phyloP scores from a whole-genome alignment of 2,888 invertebrate species.

The Cephus spinipes region DNA sequence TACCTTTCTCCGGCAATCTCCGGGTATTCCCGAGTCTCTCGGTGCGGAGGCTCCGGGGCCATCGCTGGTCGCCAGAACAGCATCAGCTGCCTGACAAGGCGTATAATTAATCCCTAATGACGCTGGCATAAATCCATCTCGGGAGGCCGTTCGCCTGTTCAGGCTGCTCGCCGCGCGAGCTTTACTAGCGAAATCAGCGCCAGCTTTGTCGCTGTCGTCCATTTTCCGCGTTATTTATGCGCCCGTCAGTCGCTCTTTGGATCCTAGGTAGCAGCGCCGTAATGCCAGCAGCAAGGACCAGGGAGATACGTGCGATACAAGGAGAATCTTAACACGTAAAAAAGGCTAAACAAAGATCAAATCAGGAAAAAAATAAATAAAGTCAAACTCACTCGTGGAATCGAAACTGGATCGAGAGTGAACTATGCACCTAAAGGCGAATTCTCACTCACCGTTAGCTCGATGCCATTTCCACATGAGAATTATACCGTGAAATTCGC shows the following conservation, averaged over 20 bases:
- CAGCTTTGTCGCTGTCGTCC: constrained; percentile 57
- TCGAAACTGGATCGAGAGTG: not conserved
- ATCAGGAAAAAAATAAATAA: not conserved
- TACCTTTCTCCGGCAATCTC: not conserved
- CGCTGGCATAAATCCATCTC: constrained; percentile 60
- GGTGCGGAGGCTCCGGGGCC: constrained; percentile 26
- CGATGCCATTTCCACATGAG: not conserved
- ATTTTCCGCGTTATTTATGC: constrained; percentile 55
- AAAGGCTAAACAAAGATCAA: not conserved
- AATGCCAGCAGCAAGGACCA: not conserved
- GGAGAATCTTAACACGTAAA: not conserved
- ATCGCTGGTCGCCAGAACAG: constrained; percentile 39
- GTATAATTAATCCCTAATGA: constrained; percentile 63
- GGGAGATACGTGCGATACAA: not conserved
- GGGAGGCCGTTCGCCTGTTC: constrained; percentile 44
- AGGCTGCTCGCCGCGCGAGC: constrained; percentile 26
- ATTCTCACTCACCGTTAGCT: not conserved
- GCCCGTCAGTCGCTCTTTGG: constrained; percentile 37
- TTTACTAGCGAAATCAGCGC: constrained; percentile 57
- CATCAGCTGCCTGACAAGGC: constrained; percentile 62
- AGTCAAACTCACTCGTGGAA: not conserved
- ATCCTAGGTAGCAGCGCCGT: not conserved
- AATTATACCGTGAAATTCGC: not conserved
- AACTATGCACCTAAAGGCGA: not conserved
- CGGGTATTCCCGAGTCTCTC: not conserved